Conservation (phyloP, 2,797 vertebrate species). For the Trematomus bernacchii region DNA sequence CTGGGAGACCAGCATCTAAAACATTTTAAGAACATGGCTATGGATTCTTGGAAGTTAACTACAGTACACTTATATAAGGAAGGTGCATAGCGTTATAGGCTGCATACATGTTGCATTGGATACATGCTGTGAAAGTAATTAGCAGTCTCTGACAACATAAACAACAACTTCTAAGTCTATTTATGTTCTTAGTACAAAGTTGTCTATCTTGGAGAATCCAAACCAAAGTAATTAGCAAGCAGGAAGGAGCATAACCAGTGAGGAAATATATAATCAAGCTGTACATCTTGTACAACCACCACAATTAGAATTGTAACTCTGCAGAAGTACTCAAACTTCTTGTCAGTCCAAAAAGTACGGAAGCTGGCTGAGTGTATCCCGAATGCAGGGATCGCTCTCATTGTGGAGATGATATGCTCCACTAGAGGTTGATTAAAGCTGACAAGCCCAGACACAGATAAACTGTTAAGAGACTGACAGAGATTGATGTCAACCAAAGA, state of each 20-base stretch:
- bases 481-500: conserved; percentile 54
- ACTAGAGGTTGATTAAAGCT: conserved; percentile 58
- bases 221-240: no score
- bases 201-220: no score
- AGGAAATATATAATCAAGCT: no score
- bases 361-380: conserved; percentile 15
- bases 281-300: no score
- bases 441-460: conserved; percentile 48
- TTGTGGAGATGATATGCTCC: conserved; percentile 43
- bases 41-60: conserved; percentile 37
- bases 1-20: conserved; percentile 27
- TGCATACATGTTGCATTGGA: no score
- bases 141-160: no score
- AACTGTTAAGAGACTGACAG: conserved; percentile 44
- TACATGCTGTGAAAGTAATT: no score
- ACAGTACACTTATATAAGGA: conserved; percentile 1
- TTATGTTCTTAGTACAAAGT: no score
- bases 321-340: conserved; percentile 16
- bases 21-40: conserved; percentile 20
- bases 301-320: neutral
- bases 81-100: no score
- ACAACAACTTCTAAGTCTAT: no score
- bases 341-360: conserved; percentile 1
- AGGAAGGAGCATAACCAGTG: no score
- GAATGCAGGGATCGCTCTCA: conserved; percentile 29